phyloP scores from a whole-genome alignment of 2,888 invertebrate genomes.

The Andrena haemorrhoa region DNA sequence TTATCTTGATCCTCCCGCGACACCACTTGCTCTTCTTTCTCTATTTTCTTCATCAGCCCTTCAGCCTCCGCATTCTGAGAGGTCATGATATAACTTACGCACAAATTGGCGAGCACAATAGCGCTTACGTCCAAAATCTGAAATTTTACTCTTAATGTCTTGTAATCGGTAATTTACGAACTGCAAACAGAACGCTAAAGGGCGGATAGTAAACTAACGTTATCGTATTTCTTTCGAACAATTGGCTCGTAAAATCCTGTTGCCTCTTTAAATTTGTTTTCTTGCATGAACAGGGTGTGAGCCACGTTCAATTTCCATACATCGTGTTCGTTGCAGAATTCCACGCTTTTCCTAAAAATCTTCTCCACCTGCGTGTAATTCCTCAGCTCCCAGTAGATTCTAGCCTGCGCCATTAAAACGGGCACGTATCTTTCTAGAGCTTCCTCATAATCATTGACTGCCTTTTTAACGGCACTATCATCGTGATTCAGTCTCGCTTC shows the following conservation, averaged over 20 bases:
- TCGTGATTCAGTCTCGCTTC: constrained; percentile 95
- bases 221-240: constrained; percentile 97
- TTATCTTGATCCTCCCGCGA: constrained; percentile 96
- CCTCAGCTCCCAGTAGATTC: constrained; percentile 99
- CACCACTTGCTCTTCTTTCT: constrained; percentile 98
- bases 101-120: constrained; percentile 98
- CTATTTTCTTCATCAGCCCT: constrained; percentile 99
- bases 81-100: constrained; percentile 99
- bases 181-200: background rate
- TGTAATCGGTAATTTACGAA: background rate
- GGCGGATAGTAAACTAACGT: constrained; percentile 85
- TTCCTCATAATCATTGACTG: constrained; percentile 96
- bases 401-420: constrained; percentile 99
- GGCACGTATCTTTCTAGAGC: constrained; percentile 97
- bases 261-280: constrained; percentile 98
- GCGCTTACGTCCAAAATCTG: constrained; percentile 97
- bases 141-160: constrained; percentile 23
- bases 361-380: constrained; percentile 98
- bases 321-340: constrained; percentile 99
- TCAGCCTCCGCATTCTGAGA: constrained; percentile 99
- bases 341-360: constrained; percentile 98
- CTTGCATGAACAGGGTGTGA: constrained; percentile 99
- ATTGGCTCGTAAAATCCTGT: constrained; percentile 99
- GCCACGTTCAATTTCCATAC: constrained; percentile 99
- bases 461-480: constrained; percentile 94